These are phyloP conservation scores for Dicerorhinus sumatrensis DNA, from an alignment of 2,113 vertebrate species.

Conservation along the genomic window DNA sequence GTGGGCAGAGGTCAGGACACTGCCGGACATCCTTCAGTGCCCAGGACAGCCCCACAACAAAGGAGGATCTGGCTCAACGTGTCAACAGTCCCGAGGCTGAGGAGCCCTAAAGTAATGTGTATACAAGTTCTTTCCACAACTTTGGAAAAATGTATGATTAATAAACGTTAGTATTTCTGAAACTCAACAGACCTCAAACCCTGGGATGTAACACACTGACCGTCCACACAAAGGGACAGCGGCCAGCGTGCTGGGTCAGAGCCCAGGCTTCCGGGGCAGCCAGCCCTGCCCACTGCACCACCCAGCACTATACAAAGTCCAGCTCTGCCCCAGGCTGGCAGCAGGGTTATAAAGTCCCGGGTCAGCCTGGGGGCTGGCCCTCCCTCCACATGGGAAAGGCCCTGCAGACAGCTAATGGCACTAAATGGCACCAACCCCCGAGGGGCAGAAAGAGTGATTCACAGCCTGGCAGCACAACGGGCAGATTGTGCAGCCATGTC, in stretches of 20 bases:
- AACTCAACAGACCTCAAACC: not conserved
- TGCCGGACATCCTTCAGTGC: not conserved
- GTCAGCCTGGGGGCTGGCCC: not conserved
- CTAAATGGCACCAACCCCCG: not conserved
- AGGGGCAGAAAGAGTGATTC: not conserved
- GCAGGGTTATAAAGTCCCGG: not conserved
- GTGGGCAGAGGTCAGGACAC: not conserved
- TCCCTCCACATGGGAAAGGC: not conserved
- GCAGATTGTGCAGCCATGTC: not conserved
- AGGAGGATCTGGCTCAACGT: not conserved
- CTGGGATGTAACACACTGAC: not conserved
- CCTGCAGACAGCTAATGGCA: not conserved
- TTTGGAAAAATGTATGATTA: not conserved
- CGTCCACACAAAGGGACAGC: not conserved
- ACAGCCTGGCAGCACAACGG: conserved; percentile 17
- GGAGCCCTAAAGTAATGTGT: not conserved
- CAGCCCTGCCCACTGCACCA: accelerated
- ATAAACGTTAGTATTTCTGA: not conserved
- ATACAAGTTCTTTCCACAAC: not conserved
- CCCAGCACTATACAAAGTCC: not conserved
- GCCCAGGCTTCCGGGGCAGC: not conserved
- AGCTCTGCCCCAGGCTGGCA: not conserved
- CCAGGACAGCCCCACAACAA: not conserved
- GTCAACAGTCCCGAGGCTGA: not conserved
- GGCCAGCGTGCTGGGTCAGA: accelerated